Conservation (phyloP, 2,888 invertebrate species). For the Tridacna gigas region DNA sequence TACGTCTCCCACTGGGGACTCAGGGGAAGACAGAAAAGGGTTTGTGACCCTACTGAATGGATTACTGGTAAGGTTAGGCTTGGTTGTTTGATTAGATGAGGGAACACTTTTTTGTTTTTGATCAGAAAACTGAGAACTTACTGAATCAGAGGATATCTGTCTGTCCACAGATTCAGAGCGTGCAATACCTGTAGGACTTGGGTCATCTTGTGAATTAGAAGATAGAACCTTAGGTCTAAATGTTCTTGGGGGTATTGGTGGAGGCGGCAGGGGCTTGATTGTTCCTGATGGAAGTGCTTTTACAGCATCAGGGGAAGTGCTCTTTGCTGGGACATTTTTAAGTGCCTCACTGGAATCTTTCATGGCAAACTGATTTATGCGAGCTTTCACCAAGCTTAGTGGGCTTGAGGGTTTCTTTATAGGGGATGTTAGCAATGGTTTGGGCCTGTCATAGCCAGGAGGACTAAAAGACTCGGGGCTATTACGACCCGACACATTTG, state of each 20-base stretch:
- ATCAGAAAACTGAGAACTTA: constrained; percentile 15
- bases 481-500: neutral
- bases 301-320: neutral
- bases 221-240: constrained; percentile 22
- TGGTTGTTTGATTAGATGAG: constrained; percentile 9
- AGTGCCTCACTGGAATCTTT: constrained; percentile 28
- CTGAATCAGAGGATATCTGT: neutral
- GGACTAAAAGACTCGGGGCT: constrained; percentile 40
- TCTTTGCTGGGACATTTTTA: neutral
- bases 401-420: constrained; percentile 41
- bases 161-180: neutral
- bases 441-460: constrained; percentile 51
- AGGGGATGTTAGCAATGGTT: constrained; percentile 41
- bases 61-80: neutral
- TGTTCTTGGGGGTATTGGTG: constrained; percentile 44
- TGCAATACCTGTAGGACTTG: neutral
- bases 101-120: neutral
- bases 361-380: constrained; percentile 54
- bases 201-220: neutral
- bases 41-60: constrained; percentile 27
- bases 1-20: constrained; percentile 10
- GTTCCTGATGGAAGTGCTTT: no score
- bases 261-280: constrained; percentile 20
- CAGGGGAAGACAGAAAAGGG: constrained; percentile 45
- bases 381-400: constrained; percentile 46